Base-by-base conservation (phyloP, 2,888 invertebrate species). In the Gari tellinella region DNA sequence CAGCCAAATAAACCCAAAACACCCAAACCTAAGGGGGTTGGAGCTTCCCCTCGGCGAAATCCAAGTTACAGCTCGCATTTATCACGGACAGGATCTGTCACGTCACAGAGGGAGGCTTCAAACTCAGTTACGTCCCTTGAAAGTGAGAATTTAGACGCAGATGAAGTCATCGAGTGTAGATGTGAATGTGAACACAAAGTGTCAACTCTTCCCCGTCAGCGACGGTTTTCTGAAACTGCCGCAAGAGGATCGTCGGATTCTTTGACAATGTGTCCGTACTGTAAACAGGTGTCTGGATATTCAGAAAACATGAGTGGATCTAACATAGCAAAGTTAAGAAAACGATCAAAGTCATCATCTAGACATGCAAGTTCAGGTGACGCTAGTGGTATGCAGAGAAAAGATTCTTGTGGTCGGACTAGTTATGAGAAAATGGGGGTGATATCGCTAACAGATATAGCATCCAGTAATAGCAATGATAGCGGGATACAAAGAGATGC, bases 381-480 rank as follows among this genome's bases (percentile, higher is more conserved):
- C 48, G 21, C 45, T 51, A 55, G 58, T 62, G 51, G 51, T 41
- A 53, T 45, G 40, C 19, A 14, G 12, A 45, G 63, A 21, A 78
- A 73, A 48, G 74, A 72, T 51, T 70, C 74, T 14, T 19, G 64
- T 2, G 61, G 41, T 2, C 31, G 74, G n/a, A 51, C 31, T 19
- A 69, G 64, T 52, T 67, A 63, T 10, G 78, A 75, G 15, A 68
- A 61, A 37, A 38, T 79, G n/a, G 66, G 64, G 45, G 65, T 75
- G 19, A 58, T 81, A 10, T 66, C 69, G 8, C 84, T 81, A 60
- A 63, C 73, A n/a, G 84, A 81, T 19, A 81, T 84, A 40, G 82
- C 83, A 12, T 84, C 86, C 49, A 89, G 87, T 69, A 89, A 89
- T 72, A 89, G 89, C 57, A 89, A 88, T 55, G 89, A 89, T 76